Evolutionary conservation across 2,113 vertebrate species (phyloP).

Genomic region (Cyrtonyx montezumae): DNA sequence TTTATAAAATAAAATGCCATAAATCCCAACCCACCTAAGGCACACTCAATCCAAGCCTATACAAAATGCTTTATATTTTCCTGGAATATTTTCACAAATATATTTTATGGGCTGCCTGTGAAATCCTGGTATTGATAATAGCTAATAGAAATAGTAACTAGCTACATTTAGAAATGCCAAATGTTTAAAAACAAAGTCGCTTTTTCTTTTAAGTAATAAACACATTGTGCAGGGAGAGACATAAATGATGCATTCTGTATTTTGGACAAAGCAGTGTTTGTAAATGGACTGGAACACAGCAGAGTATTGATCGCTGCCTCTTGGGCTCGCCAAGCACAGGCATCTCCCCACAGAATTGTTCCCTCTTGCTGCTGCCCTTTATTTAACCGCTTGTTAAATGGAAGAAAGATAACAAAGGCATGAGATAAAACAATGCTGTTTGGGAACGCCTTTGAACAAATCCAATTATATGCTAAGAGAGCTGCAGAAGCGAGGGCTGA

Average conservation of each 20-base stretch:
- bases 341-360: background rate
- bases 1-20: background rate
- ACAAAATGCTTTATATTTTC: constrained; percentile 21
- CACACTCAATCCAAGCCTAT: background rate
- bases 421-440: background rate
- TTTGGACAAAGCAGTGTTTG: background rate
- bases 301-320: background rate
- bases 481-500: background rate
- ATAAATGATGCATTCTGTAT: accelerated
- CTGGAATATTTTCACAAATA: background rate
- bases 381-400: background rate
- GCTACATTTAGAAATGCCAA: background rate
- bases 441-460: background rate
- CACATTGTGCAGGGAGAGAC: accelerated
- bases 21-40: background rate
- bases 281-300: accelerated
- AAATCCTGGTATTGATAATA: background rate
- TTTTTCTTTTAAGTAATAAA: accelerated
- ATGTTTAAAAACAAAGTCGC: too few species aligned
- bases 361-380: background rate
- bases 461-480: background rate
- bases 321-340: background rate
- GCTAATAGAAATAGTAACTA: background rate
- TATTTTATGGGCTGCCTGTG: constrained; percentile 9
- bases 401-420: background rate